Conservation (phyloP, 2,888 invertebrate genomes). For the Tenthredo mesomela region DNA sequence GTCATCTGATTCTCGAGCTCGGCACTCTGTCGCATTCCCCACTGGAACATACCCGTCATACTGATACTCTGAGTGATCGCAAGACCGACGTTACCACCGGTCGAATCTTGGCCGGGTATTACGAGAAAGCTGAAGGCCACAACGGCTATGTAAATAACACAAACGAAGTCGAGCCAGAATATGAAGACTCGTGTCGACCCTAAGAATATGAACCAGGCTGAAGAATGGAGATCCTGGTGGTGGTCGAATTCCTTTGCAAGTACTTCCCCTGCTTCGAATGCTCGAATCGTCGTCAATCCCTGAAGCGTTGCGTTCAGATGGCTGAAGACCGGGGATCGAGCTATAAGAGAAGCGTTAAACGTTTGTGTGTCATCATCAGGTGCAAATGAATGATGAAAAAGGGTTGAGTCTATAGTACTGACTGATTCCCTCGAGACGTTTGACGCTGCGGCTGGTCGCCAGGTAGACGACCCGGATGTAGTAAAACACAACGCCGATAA, state of each 20-base stretch:
- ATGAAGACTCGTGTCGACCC: conserved; percentile 95
- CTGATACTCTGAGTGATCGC: conserved; percentile 91
- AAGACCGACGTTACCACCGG: conserved; percentile 85
- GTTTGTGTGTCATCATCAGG: background rate
- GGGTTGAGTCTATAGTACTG: conserved; percentile 76
- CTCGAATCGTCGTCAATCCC: conserved; percentile 94
- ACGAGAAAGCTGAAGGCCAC: conserved; percentile 93
- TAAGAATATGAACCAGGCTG: conserved; percentile 95
- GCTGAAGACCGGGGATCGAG: conserved; percentile 97
- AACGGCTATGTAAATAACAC: conserved; percentile 90
- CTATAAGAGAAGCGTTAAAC: conserved; percentile 78
- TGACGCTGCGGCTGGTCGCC: conserved; percentile 89
- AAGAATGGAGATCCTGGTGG: conserved; percentile 92
- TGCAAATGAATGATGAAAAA: background rate
- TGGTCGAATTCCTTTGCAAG: conserved; percentile 90
- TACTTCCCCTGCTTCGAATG: conserved; percentile 90
- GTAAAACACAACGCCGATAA: conserved; percentile 87
- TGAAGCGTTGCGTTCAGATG: conserved; percentile 94
- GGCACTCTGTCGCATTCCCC: conserved; percentile 96
- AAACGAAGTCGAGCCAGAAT: conserved; percentile 94
- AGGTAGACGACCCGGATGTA: conserved; percentile 88
- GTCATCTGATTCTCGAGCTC: conserved; percentile 94
- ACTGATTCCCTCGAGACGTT: conserved; percentile 90
- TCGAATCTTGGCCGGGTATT: conserved; percentile 70
- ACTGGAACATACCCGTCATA: conserved; percentile 89